These are phyloP conservation scores for Orthosia gothica DNA, from an alignment of 2,888 invertebrate genomes.

Conservation along the genomic window DNA sequence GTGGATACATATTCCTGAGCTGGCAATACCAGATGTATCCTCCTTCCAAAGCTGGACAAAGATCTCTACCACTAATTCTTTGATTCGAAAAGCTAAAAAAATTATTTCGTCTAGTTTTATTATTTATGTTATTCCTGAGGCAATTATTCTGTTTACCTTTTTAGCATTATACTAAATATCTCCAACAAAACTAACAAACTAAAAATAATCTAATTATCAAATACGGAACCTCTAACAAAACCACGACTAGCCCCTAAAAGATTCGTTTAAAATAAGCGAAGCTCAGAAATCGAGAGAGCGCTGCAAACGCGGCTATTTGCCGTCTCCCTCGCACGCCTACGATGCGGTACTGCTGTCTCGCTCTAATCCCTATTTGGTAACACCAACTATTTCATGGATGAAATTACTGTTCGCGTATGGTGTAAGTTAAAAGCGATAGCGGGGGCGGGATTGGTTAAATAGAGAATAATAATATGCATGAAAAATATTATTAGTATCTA, in stretches of 20 bases:
- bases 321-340: conserved; percentile 75
- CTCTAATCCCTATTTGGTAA: conserved; percentile 91
- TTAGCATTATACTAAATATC: not conserved
- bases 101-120: too few species aligned
- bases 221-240: conserved; percentile 51
- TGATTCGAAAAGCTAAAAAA: too few species aligned
- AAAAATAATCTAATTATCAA: conserved; percentile 16
- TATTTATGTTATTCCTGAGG: too few species aligned
- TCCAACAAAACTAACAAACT: not conserved
- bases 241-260: conserved; percentile 68
- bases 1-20: too few species aligned
- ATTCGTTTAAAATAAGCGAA: conserved; percentile 76
- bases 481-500: too few species aligned
- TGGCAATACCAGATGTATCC: too few species aligned
- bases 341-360: conserved; percentile 73
- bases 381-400: conserved; percentile 92
- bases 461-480: not conserved
- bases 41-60: too few species aligned
- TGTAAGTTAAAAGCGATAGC: conserved; percentile 67
- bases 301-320: conserved; percentile 65
- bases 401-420: conserved; percentile 85
- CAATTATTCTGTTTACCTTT: too few species aligned
- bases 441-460: conserved; percentile 51
- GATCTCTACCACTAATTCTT: too few species aligned
- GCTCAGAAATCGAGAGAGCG: conserved; percentile 85